Percentiles rank a stretch among this genome's conserved stretches.
Conservation (phyloP, 2,113 vertebrate species). For the Siniperca chuatsi region DNA sequence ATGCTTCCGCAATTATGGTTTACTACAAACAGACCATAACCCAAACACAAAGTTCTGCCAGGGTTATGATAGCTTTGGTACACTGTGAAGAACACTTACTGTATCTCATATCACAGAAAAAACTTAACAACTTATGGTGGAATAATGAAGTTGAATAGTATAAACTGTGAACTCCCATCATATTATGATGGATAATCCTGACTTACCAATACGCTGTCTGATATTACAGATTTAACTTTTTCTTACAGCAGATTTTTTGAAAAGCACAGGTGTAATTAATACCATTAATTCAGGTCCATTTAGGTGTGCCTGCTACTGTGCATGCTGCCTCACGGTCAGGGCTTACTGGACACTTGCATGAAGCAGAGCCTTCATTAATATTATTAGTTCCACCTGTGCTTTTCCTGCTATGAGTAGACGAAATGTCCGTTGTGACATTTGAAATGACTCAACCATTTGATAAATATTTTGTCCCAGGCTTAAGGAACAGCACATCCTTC, state of each 20-base stretch:
- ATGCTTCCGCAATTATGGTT: neutral
- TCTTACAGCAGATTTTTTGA: no score
- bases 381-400: slow-evolving; percentile 2
- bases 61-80: no score
- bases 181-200: neutral
- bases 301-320: neutral
- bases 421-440: neutral
- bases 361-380: neutral
- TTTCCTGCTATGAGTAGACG: neutral
- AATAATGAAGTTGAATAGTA: neutral
- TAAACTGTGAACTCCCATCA: neutral
- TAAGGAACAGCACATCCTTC: slow-evolving; percentile 89
- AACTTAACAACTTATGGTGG: neutral
- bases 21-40: neutral
- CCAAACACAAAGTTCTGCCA: neutral
- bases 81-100: neutral
- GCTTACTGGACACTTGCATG: neutral
- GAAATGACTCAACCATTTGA: neutral
- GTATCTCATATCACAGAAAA: neutral
- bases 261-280: no score
- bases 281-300: neutral
- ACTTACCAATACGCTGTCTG: no score
- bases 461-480: slow-evolving; percentile 81
- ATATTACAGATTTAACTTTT: neutral
- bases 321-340: neutral